Conservation (phyloP, 2,797 vertebrate genomes). For the Channa striata region DNA sequence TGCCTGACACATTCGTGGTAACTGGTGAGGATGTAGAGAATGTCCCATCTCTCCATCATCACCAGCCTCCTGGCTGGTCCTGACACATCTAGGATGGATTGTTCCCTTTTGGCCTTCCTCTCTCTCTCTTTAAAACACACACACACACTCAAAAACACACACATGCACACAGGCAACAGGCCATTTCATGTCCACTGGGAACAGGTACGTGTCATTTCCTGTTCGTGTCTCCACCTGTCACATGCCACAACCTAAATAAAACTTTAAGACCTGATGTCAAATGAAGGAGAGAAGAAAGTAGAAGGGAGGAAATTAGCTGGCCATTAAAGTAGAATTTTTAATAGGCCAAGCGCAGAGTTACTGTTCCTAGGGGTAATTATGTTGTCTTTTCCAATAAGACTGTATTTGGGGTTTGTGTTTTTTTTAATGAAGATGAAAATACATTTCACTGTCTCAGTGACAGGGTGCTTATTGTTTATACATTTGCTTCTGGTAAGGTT, state of each 20-base stretch:
- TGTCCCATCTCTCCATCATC: slow-evolving; percentile 51
- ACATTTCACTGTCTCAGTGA: not conserved
- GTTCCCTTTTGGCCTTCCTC: slow-evolving; percentile 36
- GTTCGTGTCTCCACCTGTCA: slow-evolving; percentile 73
- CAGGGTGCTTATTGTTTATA: not conserved
- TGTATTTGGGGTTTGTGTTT: not conserved
- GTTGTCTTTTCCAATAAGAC: not conserved
- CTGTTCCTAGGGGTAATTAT: slow-evolving; percentile 14
- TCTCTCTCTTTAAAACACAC: not conserved
- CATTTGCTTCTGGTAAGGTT: not conserved
- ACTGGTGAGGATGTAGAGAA: slow-evolving; percentile 24
- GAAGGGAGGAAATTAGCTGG: not conserved
- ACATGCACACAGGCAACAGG: slow-evolving; percentile 48
- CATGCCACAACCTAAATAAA: slow-evolving; percentile 58
- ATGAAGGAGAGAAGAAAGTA: slow-evolving; percentile 2
- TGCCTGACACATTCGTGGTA: slow-evolving; percentile 1
- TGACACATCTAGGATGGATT: slow-evolving; percentile 74
- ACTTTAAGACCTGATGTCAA: slow-evolving; percentile 37
- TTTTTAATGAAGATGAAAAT: not conserved
- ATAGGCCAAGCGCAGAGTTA: not conserved
- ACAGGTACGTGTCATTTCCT: slow-evolving; percentile 73
- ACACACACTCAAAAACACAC: not conserved
- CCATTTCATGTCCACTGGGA: slow-evolving; percentile 67
- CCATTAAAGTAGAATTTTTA: slow-evolving; percentile 4
- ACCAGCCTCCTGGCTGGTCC: slow-evolving; percentile 39